Evolutionary conservation across 2,888 invertebrate species (phyloP).

Genomic region (Acronicta leporina): DNA sequence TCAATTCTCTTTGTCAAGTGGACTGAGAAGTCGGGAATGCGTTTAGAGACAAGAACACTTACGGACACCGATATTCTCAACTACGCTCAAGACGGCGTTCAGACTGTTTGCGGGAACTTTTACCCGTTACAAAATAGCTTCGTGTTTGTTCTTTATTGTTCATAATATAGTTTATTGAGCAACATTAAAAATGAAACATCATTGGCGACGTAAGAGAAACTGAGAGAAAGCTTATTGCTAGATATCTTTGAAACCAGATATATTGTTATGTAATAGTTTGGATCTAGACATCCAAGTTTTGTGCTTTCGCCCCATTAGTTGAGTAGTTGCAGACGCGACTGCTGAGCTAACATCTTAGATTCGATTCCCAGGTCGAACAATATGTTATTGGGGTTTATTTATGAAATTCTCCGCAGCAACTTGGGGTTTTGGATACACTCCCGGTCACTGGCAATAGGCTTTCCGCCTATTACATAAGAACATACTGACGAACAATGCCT

Average conservation of each 20-base stretch:
- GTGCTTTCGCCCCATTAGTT: too few relatives aligned
- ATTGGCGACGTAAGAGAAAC: constrained; percentile 46
- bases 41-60: constrained; percentile 74
- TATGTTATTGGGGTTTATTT: too few relatives aligned
- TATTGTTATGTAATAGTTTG: too few relatives aligned
- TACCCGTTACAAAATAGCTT: constrained; percentile 27
- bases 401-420: too few relatives aligned
- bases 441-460: too few relatives aligned
- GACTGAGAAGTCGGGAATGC: constrained; percentile 70
- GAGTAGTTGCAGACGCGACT: too few relatives aligned
- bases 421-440: too few relatives aligned
- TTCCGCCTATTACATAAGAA: too few relatives aligned
- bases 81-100: constrained; percentile 59
- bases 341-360: too few relatives aligned
- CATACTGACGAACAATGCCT: too few relatives aligned
- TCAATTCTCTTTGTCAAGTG: constrained; percentile 77
- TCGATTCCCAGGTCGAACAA: too few relatives aligned
- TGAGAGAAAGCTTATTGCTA: constrained; percentile 56
- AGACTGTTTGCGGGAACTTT: constrained; percentile 53
- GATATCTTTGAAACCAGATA: constrained; percentile 37
- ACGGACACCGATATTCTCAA: constrained; percentile 69
- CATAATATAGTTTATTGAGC: constrained; percentile 23
- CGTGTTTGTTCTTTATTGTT: constrained; percentile 48
- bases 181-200: constrained; percentile 27
- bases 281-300: too few relatives aligned